phyloP scores from a whole-genome alignment of 2,888 invertebrate species.

The Lasioglossum figueresi region DNA sequence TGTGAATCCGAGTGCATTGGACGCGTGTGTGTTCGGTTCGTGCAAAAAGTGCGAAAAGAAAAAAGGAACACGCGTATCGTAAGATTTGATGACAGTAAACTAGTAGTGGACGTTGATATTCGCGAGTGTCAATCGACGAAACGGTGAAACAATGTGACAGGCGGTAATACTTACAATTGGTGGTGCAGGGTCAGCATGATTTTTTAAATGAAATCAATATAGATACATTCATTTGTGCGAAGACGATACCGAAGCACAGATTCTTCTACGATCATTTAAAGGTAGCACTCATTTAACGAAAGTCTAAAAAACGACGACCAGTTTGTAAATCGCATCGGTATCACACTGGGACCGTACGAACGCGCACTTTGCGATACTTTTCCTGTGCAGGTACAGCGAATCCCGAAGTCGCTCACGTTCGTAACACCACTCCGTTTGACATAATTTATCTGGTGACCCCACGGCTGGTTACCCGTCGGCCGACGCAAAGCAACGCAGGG shows the following conservation, averaged over 20 bases:
- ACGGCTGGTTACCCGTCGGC: conserved; percentile 61
- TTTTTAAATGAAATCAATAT: conserved; percentile 49
- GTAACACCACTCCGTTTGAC: conserved; percentile 70
- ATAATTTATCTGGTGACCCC: conserved; percentile 74
- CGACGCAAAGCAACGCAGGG: conserved; percentile 64
- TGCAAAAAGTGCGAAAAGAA: background rate
- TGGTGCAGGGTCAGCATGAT: conserved; percentile 70
- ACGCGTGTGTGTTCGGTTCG: conserved; percentile 14
- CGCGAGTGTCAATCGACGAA: conserved; percentile 33
- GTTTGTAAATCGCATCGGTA: conserved; percentile 31
- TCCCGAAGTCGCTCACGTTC: conserved; percentile 62
- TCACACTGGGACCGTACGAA: conserved; percentile 22
- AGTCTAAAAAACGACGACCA: conserved; percentile 21
- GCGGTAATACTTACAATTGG: conserved; percentile 66
- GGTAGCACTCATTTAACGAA: conserved; percentile 46
- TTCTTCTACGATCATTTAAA: conserved; percentile 51
- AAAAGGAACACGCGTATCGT: conserved; percentile 12
- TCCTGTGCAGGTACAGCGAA: conserved; percentile 24
- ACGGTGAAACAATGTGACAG: conserved; percentile 4
- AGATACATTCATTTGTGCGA: conserved; percentile 65
- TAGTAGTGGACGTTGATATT: background rate
- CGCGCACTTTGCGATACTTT: conserved; percentile 52
- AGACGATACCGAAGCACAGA: conserved; percentile 51
- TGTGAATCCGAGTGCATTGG: conserved; percentile 9
- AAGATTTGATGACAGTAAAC: conserved; percentile 23